Percentiles rank a stretch among this genome's conserved stretches.
Conservation (phyloP, 2,888 invertebrate genomes). For the Lutraria lutraria region DNA sequence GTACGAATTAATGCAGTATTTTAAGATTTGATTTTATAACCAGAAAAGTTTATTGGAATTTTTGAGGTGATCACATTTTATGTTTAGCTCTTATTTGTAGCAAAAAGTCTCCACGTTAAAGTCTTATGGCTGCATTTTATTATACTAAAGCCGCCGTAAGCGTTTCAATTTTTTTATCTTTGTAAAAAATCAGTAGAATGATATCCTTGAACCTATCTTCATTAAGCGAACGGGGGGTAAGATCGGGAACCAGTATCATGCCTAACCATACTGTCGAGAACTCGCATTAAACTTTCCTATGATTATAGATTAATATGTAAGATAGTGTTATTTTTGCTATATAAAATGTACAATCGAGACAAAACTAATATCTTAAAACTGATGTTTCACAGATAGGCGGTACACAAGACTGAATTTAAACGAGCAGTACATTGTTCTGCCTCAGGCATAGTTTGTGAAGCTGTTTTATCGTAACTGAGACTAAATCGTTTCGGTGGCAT, state of each 20-base stretch:
- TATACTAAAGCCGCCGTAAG: conserved; percentile 42
- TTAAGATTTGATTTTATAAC: too few relatives aligned
- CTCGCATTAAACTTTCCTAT: conserved; percentile 64
- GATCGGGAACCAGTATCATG: conserved; percentile 49
- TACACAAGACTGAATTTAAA: conserved; percentile 42
- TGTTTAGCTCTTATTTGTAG: too few relatives aligned
- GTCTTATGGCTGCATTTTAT: conserved; percentile 24
- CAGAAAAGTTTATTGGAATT: too few relatives aligned
- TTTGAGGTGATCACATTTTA: too few relatives aligned
- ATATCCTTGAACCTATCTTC: conserved; percentile 60
- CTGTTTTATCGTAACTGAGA: conserved; percentile 20
- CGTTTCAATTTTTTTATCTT: conserved; percentile 57
- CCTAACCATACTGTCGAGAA: conserved; percentile 34
- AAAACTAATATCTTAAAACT: conserved; percentile 48
- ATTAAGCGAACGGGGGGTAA: conserved; percentile 53
- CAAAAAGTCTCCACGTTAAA: background rate
- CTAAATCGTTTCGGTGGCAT: conserved; percentile 35
- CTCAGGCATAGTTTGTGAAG: conserved; percentile 33
- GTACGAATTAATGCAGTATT: too few relatives aligned
- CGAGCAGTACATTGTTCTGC: conserved; percentile 38
- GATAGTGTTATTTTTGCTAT: conserved; percentile 59
- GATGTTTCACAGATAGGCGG: conserved; percentile 47
- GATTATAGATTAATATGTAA: conserved; percentile 62
- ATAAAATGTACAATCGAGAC: conserved; percentile 63
- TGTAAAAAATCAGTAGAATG: conserved; percentile 47